Evolutionary conservation across 2,113 vertebrate genomes (phyloP), one percentile per base, ranked within the genome.

Genomic region (Anhinga anhinga): DNA sequence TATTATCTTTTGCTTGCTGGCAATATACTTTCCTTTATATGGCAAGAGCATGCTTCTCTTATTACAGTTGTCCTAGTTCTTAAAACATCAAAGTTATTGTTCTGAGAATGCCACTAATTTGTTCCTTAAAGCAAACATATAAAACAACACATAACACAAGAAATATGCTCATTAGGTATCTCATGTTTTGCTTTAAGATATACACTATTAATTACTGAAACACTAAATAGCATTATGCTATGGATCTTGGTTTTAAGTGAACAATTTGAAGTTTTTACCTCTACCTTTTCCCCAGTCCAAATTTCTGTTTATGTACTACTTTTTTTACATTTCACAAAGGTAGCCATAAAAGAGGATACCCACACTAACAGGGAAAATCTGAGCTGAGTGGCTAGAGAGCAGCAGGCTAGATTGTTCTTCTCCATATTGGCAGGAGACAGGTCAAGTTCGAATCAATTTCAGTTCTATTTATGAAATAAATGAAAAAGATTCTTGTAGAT

Each of bases 61-160:
- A 79, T 96, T 96, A 95, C 63, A 92, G 72, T 81, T 96, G 96
- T 58, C 94, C 93, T 94, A 92, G 53, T 86, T 97, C 89, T 94
- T 74, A 40, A 87, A 87, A 91, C 84, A 91, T 96, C 91, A 88
- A 97, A 96, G 79, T 92, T 97, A 95, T 23, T 94, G 73, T 91
- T 82, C 81, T 96, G 49, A 92, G 79, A 97, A 96, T 69, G 71
- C 53, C 82, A 91, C 86, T 96, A 95, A 96, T 97, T 94, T 96
- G 74, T 87, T 58, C 90, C 96, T 97, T 92, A 95, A 96, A 97
- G 96, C 86, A 96, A 96, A 96, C 55, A 94, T 34, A 96, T n/a
- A 93, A 97, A 97, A 36, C 82, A 96, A 85, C 55, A 76, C 7
- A 14, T 88, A 76, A 95, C 50, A 79, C 15, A 89, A 73, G 53